Conservation (phyloP, 2,113 vertebrate species). For the Corvus hawaiiensis region DNA sequence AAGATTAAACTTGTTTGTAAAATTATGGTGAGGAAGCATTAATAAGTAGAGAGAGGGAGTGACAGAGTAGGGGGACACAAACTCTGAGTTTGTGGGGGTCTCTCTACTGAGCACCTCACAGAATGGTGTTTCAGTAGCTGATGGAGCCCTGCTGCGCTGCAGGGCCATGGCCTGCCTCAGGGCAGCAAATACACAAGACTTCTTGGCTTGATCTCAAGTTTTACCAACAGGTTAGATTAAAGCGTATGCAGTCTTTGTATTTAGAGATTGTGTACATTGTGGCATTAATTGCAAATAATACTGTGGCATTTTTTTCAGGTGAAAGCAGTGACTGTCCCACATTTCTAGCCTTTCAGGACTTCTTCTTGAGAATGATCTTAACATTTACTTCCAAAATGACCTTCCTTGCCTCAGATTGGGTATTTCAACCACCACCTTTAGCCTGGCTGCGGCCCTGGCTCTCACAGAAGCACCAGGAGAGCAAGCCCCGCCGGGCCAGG, state of each 20-base stretch:
- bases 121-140: not conserved
- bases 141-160: rapidly evolving
- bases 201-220: constrained; percentile 25
- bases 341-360: not conserved
- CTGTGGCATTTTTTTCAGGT: not conserved
- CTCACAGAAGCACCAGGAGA: not conserved
- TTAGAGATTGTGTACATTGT: not conserved
- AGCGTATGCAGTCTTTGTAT: not conserved
- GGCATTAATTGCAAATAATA: not conserved
- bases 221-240: not conserved
- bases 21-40: not conserved
- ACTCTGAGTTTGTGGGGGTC: not conserved
- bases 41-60: not conserved
- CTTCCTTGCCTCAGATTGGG: not conserved
- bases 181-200: not conserved
- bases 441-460: not conserved
- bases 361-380: not conserved
- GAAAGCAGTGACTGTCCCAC: not conserved
- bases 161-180: not conserved
- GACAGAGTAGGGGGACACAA: not conserved
- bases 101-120: not conserved
- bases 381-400: constrained; percentile 5
- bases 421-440: not conserved
- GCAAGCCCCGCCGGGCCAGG: not conserved
- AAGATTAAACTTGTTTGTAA: not conserved